Conservation (phyloP, 2,888 invertebrate species). For the Cheilosia vulpina region DNA sequence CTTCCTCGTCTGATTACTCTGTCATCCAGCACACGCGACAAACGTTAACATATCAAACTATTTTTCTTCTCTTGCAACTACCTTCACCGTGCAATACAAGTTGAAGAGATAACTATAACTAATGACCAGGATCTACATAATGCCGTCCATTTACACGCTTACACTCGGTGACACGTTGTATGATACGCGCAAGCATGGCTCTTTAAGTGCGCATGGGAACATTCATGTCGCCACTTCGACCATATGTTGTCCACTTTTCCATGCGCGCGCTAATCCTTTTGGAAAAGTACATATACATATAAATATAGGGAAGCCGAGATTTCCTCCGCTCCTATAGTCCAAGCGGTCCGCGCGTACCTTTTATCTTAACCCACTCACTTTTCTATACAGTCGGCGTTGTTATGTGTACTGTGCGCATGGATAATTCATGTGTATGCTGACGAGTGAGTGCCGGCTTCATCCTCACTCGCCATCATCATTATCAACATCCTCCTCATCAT, state of each 20-base stretch:
- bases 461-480: slow-evolving; percentile 36
- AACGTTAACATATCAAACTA: background rate
- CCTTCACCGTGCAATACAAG: slow-evolving; percentile 12
- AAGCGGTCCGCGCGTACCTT: slow-evolving; percentile 16
- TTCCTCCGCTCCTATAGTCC: background rate
- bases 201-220: slow-evolving; percentile 58
- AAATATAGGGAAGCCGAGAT: slow-evolving; percentile 54
- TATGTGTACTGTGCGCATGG: slow-evolving; percentile 39
- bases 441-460: slow-evolving; percentile 41
- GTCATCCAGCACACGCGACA: background rate
- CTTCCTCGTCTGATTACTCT: background rate
- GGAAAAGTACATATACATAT: slow-evolving; percentile 27
- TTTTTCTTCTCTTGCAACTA: background rate
- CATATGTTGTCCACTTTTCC: slow-evolving; percentile 40
- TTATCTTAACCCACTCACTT: slow-evolving; percentile 60
- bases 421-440: slow-evolving; percentile 58
- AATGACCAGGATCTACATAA: slow-evolving; percentile 70
- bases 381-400: background rate
- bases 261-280: slow-evolving; percentile 51
- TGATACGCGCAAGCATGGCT: slow-evolving; percentile 59
- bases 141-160: slow-evolving; percentile 67
- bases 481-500: slow-evolving; percentile 42
- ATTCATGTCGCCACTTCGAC: slow-evolving; percentile 21
- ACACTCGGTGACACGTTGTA: slow-evolving; percentile 66
- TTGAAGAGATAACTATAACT: slow-evolving; percentile 41